phyloP scores from a whole-genome alignment of 2,888 invertebrate species.

The Lepidocyrtinus sp. region DNA sequence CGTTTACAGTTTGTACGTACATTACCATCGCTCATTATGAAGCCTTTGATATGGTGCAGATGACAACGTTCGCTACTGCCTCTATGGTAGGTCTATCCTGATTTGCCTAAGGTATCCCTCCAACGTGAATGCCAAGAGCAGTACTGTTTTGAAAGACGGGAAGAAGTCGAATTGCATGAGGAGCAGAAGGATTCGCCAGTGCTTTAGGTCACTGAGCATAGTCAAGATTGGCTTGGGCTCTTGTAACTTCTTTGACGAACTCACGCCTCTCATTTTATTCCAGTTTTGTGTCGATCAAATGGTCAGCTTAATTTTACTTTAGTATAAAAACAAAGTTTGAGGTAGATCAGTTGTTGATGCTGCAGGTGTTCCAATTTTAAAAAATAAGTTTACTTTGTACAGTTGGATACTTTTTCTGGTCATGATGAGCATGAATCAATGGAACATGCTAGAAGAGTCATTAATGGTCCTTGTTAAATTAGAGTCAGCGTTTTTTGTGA shows the following conservation, averaged over 20 bases:
- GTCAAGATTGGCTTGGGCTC: not conserved
- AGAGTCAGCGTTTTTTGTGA: too few relatives aligned
- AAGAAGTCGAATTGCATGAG: not conserved
- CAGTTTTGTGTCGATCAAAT: conserved; percentile 15
- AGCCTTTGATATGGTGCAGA: not conserved
- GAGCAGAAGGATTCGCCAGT: not conserved
- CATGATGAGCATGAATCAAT: too few relatives aligned
- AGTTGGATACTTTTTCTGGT: too few relatives aligned
- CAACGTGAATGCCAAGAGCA: not conserved
- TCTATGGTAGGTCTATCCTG: not conserved
- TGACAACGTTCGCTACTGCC: not conserved
- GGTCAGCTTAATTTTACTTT: too few relatives aligned
- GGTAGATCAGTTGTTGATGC: too few relatives aligned
- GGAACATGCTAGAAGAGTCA: too few relatives aligned
- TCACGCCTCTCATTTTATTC: not conserved
- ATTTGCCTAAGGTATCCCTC: not conserved
- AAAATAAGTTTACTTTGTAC: too few relatives aligned
- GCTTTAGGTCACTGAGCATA: not conserved
- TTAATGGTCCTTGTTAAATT: too few relatives aligned
- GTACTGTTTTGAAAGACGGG: not conserved
- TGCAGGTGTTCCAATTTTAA: too few relatives aligned
- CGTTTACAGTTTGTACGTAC: not conserved
- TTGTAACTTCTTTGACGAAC: not conserved
- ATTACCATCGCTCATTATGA: not conserved
- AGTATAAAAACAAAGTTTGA: too few relatives aligned